Evolutionary conservation across 2,888 invertebrate genomes (phyloP), one percentile per base, ranked within the genome.

Genomic region (Bedellia somnulentella): DNA sequence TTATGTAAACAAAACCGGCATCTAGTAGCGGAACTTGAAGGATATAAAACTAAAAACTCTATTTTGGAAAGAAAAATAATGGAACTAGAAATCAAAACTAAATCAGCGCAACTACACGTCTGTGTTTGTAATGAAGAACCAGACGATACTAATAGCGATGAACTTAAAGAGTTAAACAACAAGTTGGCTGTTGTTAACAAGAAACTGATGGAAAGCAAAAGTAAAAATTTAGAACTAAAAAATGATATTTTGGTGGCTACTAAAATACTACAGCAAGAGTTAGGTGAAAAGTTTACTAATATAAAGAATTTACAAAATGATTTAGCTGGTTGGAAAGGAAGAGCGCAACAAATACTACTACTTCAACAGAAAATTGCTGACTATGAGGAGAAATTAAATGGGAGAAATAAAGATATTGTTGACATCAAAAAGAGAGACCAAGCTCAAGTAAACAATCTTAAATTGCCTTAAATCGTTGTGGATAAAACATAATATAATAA

Each of bases 251-350:
- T 87, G 39, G 50, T 85, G 32, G 84, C 87, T 0, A 85, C 86
- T 11, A 89, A 86, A 64, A 80, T 86, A 37, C 50, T 90, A 11
- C 82, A 84, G 44, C 85, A 85, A 50, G 90, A 91, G 61, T 68
- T 87, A 10, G 90, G 90, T 0, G 87, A 89, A 33, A 80, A 77
- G 41, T 80, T 86, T 23, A 81, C 79, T 2, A 82, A 81, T 43
- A 68, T 87, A 6, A 80, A 80, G 42, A 73, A 78, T 30, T 49
- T 87, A 17, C 77, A 78, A 28, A 76, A 76, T 40, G 73, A 78
- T 35, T 59, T 79, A 29, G 70, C 78, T 24, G 81, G 80, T 8
- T 90, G 89, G 89, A 82, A 87, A 38, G 89, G 90, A 1, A 75
- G 89, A 37, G 86, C 89, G 2, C 87, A 89, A 45, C 85, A 87